phyloP scores from a whole-genome alignment of 2,113 vertebrate species.

The Cebus imitator region DNA sequence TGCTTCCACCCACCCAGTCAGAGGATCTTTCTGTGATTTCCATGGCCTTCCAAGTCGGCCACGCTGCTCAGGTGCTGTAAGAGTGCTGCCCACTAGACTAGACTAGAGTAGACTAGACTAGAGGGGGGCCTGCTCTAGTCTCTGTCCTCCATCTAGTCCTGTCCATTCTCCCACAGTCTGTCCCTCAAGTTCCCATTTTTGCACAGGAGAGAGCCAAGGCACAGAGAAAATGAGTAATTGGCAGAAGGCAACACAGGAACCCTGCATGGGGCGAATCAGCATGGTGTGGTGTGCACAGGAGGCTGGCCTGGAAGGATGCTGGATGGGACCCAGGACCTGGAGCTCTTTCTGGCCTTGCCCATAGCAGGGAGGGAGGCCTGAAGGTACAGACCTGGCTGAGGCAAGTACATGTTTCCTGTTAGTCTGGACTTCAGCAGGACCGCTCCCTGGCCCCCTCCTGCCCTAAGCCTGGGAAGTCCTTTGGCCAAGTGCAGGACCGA shows the following conservation, averaged over 20 bases:
- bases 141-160: not conserved
- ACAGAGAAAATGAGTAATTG: not conserved
- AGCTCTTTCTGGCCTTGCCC: not conserved
- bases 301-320: not conserved
- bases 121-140: not conserved
- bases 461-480: not conserved
- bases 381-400: not conserved
- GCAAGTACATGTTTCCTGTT: not conserved
- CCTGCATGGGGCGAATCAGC: not conserved
- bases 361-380: fast-evolving
- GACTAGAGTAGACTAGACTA: no score
- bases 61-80: not conserved
- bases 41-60: not conserved
- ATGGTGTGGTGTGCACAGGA: not conserved
- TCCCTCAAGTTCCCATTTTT: not conserved
- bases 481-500: not conserved
- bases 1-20: not conserved
- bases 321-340: not conserved
- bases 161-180: not conserved
- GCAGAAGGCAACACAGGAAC: not conserved
- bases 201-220: not conserved
- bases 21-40: no score
- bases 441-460: not conserved
- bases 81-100: not conserved
- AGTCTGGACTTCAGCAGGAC: not conserved